Evolutionary conservation across 2,888 invertebrate genomes (phyloP).

Genomic region (Minunthozetes semirufus): DNA sequence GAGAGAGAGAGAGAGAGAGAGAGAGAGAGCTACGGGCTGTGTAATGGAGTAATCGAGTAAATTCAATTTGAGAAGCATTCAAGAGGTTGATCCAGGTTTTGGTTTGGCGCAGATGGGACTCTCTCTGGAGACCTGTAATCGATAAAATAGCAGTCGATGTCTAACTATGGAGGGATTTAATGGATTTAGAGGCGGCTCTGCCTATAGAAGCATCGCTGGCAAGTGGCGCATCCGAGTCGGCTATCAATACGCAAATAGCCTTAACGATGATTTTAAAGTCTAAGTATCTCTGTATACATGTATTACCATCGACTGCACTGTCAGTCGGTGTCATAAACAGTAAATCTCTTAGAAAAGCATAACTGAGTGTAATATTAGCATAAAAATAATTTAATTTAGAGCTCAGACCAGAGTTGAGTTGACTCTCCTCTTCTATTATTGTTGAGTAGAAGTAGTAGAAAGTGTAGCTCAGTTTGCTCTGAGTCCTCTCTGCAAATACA

Average conservation of each 20-base stretch:
- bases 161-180: constrained; percentile 26
- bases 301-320: neutral
- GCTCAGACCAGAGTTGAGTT: neutral
- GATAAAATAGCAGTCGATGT: constrained; percentile 26
- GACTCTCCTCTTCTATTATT: neutral
- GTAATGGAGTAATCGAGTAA: constrained; percentile 18
- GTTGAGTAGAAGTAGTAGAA: neutral
- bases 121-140: constrained; percentile 28
- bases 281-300: neutral
- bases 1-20: constrained; percentile 24
- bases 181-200: constrained; percentile 11
- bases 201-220: neutral
- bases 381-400: constrained; percentile 28
- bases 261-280: constrained; percentile 5
- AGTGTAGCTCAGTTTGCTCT: neutral
- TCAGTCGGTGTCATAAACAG: constrained; percentile 22
- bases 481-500: neutral
- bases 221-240: constrained; percentile 11
- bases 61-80: constrained; percentile 22
- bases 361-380: constrained; percentile 18
- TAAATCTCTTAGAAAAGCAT: constrained; percentile 13
- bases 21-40: neutral
- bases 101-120: constrained; percentile 28
- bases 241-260: constrained; percentile 23
- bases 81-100: constrained; percentile 27